These are phyloP conservation scores for Chloroceryle amazona DNA, from an alignment of 2,797 vertebrate species.

Conservation along the genomic window DNA sequence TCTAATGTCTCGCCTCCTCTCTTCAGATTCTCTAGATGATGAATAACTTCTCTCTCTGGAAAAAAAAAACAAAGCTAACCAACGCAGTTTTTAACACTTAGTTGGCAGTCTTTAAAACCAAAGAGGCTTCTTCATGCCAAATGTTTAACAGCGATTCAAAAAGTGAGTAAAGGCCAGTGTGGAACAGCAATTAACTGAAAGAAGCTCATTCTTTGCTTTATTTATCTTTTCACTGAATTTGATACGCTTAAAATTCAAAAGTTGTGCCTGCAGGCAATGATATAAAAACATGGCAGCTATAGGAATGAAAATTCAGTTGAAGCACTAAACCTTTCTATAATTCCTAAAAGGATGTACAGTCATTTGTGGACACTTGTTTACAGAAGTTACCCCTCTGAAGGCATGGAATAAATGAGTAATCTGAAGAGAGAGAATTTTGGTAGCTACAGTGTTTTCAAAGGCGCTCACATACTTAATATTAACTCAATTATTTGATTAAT, in stretches of 20 bases:
- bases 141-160: background rate
- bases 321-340: conserved; percentile 35
- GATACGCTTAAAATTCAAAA: background rate
- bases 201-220: conserved; percentile 28
- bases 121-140: background rate
- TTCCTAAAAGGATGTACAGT: conserved; percentile 19
- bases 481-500: conserved; percentile 41
- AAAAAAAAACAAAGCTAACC: background rate
- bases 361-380: background rate
- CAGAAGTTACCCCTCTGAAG: conserved; percentile 47
- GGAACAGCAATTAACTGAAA: conserved; percentile 31
- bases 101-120: background rate
- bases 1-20: conserved; percentile 72
- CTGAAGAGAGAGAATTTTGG: conserved; percentile 77
- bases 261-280: background rate
- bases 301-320: conserved; percentile 43
- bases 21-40: conserved; percentile 75
- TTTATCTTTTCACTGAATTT: conserved; percentile 21
- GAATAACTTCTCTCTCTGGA: background rate
- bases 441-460: conserved; percentile 36
- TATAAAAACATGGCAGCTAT: background rate
- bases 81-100: conserved; percentile 36
- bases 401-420: conserved; percentile 54
- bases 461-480: conserved; percentile 11
- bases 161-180: conserved; percentile 43